Evolutionary conservation across 2,113 vertebrate genomes (phyloP).

Genomic region (Tricholaema leucomelas): DNA sequence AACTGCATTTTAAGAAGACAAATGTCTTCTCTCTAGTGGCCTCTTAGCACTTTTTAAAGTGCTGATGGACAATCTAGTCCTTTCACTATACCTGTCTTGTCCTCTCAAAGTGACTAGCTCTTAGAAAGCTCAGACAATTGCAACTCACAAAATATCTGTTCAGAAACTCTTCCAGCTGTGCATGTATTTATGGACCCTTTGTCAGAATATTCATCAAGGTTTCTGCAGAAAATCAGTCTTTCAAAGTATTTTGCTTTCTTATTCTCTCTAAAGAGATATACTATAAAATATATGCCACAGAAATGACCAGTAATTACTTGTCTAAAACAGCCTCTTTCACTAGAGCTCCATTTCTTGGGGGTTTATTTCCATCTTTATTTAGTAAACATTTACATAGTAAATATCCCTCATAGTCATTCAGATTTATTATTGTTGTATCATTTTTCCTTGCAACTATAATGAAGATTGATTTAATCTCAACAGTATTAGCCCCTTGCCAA

Average conservation of each 20-base stretch:
- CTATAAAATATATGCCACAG: background rate
- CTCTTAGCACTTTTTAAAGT: constrained; percentile 22
- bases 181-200: background rate
- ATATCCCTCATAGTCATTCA: background rate
- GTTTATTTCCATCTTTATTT: background rate
- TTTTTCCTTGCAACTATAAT: constrained; percentile 16
- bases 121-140: background rate
- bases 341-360: background rate
- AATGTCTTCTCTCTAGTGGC: constrained; percentile 13
- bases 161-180: background rate
- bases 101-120: constrained; percentile 26
- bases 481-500: background rate
- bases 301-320: background rate
- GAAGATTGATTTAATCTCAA: constrained; percentile 40
- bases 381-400: background rate
- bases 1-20: constrained; percentile 40
- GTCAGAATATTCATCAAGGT: background rate
- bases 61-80: constrained; percentile 14
- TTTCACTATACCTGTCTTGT: background rate
- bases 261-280: background rate
- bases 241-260: background rate
- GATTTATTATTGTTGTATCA: constrained; percentile 9
- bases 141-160: background rate
- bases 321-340: background rate
- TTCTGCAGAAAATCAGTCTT: background rate